Evolutionary conservation across 1,140 invertebrate species (phyloP).

Genomic region (Drosophila sturtevanti): DNA sequence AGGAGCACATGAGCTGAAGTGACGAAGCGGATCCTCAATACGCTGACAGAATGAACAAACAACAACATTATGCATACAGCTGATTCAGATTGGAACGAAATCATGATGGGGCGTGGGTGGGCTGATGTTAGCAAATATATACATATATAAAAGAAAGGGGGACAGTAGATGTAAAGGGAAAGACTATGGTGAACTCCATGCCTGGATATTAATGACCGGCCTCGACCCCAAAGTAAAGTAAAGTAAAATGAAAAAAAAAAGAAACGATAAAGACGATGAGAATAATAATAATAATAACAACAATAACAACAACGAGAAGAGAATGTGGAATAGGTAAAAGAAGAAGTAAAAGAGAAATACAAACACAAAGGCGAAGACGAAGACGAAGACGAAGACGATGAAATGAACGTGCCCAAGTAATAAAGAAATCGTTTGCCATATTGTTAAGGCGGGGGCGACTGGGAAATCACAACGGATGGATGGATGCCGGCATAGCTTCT

Average conservation of each 20-base stretch:
- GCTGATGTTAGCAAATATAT: not conserved
- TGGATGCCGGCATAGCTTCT: constrained; percentile 51
- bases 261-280: constrained; percentile 1
- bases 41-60: constrained; percentile 70
- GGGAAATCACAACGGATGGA: constrained; percentile 25
- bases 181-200: constrained; percentile 60
- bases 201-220: constrained; percentile 80
- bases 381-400: constrained; percentile 15
- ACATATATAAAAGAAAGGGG: not conserved
- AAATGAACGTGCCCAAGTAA: constrained; percentile 77
- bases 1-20: constrained; percentile 29
- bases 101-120: constrained; percentile 22
- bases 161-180: not conserved
- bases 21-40: constrained; percentile 71
- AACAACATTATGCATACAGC: constrained; percentile 76
- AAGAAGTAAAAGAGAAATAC: not conserved
- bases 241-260: not conserved
- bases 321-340: not conserved
- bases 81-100: constrained; percentile 63
- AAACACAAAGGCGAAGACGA: not conserved
- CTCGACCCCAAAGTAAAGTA: constrained; percentile 68
- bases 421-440: constrained; percentile 74
- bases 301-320: not conserved
- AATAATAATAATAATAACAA: not conserved
- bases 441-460: constrained; percentile 58